A percentile compares a stretch with the other conserved stretches of the same genome.
Evolutionary conservation across 2,888 invertebrate species (phyloP).

Genomic region (Mantis religiosa): DNA sequence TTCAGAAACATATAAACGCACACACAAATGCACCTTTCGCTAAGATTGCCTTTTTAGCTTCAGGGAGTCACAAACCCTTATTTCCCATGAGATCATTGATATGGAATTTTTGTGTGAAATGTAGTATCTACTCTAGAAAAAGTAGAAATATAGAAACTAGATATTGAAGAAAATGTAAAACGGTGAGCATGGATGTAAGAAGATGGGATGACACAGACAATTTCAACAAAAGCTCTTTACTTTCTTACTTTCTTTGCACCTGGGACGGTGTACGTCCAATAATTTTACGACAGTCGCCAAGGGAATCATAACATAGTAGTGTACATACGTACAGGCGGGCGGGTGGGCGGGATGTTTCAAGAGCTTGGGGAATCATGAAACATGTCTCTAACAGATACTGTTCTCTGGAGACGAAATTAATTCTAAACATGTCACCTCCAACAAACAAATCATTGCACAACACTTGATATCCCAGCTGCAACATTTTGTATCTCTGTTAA

Average conservation of each 20-base stretch:
- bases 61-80: too few species aligned
- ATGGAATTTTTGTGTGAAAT: too few species aligned
- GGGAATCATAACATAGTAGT: not conserved
- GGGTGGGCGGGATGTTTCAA: not conserved
- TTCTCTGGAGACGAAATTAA: not conserved
- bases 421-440: not conserved
- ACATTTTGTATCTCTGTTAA: not conserved
- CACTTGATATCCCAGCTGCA: not conserved
- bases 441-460: not conserved
- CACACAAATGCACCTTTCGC: too few species aligned
- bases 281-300: not conserved
- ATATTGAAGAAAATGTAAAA: too few species aligned
- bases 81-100: too few species aligned
- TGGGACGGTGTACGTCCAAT: not conserved
- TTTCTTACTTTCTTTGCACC: not conserved
- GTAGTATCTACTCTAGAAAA: too few species aligned
- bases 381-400: not conserved
- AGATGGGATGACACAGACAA: too few species aligned
- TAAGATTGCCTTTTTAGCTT: too few species aligned
- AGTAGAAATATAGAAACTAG: too few species aligned
- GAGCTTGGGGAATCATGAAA: not conserved
- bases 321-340: not conserved
- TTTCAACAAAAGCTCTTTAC: not conserved
- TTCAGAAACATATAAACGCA: too few species aligned
- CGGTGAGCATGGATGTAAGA: too few species aligned